Base-by-base conservation (phyloP, 2,113 vertebrate species). In the Larimichthys polyactis region DNA sequence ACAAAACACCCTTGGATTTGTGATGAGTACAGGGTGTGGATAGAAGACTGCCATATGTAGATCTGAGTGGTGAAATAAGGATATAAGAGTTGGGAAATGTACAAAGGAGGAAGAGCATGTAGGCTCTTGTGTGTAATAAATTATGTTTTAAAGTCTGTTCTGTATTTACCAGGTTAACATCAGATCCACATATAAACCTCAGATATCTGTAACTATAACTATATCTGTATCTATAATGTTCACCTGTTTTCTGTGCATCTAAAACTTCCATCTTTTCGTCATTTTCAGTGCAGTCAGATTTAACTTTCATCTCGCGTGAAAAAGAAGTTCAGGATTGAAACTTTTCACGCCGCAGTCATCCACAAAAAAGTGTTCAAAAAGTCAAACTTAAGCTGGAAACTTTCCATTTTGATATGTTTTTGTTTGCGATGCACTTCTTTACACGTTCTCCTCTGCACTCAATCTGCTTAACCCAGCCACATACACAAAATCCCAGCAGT, bases 401-500 rank as follows among this genome's bases (percentile, higher is more conserved):
- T 16, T 55, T 44, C 24, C 19, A 14, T 68, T 19, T 14, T 11
- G 4, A 20, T 9, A 3, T 58, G 16, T 63, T 24, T 71, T 27
- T 55, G 19, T 62, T 19, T 44, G 10, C 29, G 60, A 11, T 11
- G 1, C 19, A 17, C 3, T 10, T 44, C n/a, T 16, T 27, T 4
- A 58, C 48, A 17, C 29, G 1, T 77, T 19, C 10, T 54, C 17
- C 1, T 1, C 57, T 11, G 51, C 11, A 29, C 29, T 69, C 10
- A 1, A 5, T 52, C 22, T 52, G 57, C 32, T 48, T 15, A 46
- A 27, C 12, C 36, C 27, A 68, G 46, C 49, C 52, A 20, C 62
- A 40, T 64, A 27, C 15, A 40, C 40, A 70, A 15, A 32, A 60
- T 66, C 59, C n/a, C 79, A 8, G 51, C 64, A 64, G 48, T 46